Percentiles rank a stretch among this genome's conserved stretches.
Evolutionary conservation across 2,113 vertebrate genomes (phyloP).

Genomic region (Albula glossodonta): DNA sequence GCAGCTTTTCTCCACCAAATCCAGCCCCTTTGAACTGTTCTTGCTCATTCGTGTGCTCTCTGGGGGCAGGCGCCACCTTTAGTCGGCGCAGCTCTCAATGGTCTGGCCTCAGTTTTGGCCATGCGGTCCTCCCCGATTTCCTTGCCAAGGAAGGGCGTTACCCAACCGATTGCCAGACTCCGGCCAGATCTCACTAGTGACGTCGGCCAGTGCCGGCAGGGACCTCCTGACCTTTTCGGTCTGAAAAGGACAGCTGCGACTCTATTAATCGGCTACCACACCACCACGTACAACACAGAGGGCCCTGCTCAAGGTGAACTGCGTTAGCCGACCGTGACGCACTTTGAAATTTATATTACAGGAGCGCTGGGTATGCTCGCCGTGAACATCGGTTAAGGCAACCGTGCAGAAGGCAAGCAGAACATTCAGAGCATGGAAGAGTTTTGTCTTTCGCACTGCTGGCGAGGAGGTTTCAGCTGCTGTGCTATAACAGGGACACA

Average conservation of each 20-base stretch:
- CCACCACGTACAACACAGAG: no score
- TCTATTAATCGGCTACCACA: no score
- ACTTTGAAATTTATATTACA: neutral
- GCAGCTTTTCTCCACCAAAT: neutral
- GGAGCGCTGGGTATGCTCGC: neutral
- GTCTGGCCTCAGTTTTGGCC: neutral
- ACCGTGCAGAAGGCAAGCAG: neutral
- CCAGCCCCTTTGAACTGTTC: neutral
- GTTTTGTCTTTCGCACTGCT: neutral
- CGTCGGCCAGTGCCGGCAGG: no score
- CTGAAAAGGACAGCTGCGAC: no score
- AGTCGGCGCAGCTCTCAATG: neutral
- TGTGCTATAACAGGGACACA: neutral
- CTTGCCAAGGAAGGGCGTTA: neutral
- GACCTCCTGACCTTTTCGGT: no score
- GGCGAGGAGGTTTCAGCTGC: neutral
- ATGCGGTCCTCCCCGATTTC: neutral
- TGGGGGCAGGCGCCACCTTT: no score
- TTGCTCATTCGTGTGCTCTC: neutral
- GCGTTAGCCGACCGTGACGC: neutral
- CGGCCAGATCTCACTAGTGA: no score
- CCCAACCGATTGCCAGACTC: neutral
- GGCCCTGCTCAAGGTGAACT: no score
- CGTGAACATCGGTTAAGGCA: neutral
- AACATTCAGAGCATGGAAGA: neutral